phyloP scores from a whole-genome alignment of 2,888 invertebrate genomes.

The Himalopsyche japonica region DNA sequence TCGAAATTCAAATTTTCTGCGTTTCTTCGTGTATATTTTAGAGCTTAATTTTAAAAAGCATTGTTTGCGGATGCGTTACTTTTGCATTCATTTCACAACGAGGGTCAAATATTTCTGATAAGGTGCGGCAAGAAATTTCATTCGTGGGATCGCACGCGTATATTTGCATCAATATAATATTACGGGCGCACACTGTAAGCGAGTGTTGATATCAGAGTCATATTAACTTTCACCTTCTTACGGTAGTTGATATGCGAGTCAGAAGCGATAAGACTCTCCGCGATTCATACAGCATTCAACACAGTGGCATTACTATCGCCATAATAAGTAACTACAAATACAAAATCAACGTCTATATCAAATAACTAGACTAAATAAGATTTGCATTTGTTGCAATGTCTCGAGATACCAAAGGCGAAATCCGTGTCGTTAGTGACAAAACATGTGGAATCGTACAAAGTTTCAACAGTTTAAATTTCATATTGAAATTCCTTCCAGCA shows the following conservation, averaged over 20 bases:
- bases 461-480: too few relatives aligned
- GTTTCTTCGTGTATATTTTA: too few relatives aligned
- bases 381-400: too few relatives aligned
- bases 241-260: conserved; percentile 32
- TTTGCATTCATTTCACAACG: background rate
- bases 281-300: background rate
- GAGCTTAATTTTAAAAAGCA: too few relatives aligned
- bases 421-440: too few relatives aligned
- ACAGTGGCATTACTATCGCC: background rate
- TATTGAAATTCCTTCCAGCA: too few relatives aligned
- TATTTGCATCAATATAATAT: background rate
- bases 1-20: too few relatives aligned
- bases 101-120: background rate
- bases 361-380: too few relatives aligned
- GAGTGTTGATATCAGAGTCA: conserved; percentile 23
- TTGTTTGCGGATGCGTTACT: too few relatives aligned
- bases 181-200: conserved; percentile 12
- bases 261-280: conserved; percentile 12
- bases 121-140: conserved; percentile 29
- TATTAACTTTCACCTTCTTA: conserved; percentile 37
- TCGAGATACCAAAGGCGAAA: too few relatives aligned
- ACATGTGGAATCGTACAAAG: too few relatives aligned
- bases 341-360: background rate
- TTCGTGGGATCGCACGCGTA: background rate
- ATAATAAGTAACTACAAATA: background rate